Percentiles rank a stretch among this genome's conserved stretches.
These are phyloP conservation scores for Sinocyclocheilus grahami DNA, from an alignment of 2,113 vertebrate species.

Conservation along the genomic window DNA sequence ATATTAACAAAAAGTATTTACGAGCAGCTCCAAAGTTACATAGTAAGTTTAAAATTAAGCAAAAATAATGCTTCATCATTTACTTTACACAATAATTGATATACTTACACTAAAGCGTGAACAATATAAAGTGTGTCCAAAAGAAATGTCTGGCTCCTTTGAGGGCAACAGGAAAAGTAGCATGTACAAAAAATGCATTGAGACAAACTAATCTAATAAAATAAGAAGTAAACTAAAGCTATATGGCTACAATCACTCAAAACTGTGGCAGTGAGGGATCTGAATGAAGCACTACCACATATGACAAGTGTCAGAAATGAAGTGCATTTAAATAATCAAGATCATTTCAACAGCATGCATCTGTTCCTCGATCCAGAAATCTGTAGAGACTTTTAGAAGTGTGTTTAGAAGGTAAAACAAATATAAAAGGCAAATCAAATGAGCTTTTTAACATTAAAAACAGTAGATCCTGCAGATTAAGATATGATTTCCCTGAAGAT, in stretches of 20 bases:
- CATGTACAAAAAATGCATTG: no score
- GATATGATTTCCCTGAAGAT: slow-evolving; percentile 37
- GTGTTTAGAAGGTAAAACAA: background rate
- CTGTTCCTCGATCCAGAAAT: background rate
- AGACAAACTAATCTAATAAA: background rate
- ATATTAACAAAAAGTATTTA: background rate
- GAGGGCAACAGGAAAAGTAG: no score
- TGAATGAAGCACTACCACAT: background rate
- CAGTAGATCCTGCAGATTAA: slow-evolving; percentile 19
- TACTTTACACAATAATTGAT: no score
- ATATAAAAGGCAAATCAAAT: background rate
- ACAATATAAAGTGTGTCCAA: no score
- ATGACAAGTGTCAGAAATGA: background rate
- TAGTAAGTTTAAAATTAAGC: no score
- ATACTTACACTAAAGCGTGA: no score
- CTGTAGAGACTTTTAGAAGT: background rate
- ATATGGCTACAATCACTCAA: background rate
- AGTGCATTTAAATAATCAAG: background rate
- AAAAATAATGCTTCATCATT: no score
- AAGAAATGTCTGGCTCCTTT: no score
- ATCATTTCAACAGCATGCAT: background rate
- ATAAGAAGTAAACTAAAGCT: background rate
- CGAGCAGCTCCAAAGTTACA: background rate
- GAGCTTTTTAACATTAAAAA: background rate
- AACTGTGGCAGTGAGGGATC: background rate